Conservation (phyloP, 1,140 invertebrate genomes). For the Chrysomallon squamiferum region DNA sequence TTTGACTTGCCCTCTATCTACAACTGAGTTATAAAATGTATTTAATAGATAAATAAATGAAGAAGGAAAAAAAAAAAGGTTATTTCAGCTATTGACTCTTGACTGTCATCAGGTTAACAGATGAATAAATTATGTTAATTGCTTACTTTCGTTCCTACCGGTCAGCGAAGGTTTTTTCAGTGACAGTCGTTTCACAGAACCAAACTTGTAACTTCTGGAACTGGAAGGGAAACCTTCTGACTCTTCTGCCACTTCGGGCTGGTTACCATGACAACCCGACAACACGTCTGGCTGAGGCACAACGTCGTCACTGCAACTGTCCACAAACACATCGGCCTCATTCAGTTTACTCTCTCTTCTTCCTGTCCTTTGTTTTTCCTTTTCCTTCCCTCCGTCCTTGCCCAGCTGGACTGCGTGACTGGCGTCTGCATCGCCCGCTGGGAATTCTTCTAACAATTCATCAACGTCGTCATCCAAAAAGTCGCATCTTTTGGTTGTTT, state of each 20-base stretch:
- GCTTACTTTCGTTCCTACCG: too few relatives aligned
- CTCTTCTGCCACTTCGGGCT: conserved; percentile 13
- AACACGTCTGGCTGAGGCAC: not conserved
- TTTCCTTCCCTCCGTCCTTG: not conserved
- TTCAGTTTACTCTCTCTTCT: not conserved
- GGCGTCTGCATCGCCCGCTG: not conserved
- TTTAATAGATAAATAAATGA: too few relatives aligned
- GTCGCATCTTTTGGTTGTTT: not conserved
- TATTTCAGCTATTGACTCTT: too few relatives aligned
- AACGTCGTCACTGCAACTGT: conserved; percentile 8
- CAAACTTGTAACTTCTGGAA: conserved; percentile 21
- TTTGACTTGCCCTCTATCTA: too few relatives aligned
- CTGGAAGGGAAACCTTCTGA: conserved; percentile 20
- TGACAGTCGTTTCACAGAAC: too few relatives aligned
- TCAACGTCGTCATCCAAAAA: not conserved
- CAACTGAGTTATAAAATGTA: too few relatives aligned
- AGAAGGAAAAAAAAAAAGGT: too few relatives aligned
- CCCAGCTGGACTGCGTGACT: not conserved
- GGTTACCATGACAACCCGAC: too few relatives aligned
- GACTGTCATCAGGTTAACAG: too few relatives aligned
- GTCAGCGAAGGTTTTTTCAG: too few relatives aligned
- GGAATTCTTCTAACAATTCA: not conserved
- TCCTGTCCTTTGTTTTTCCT: not conserved
- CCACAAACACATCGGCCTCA: not conserved
- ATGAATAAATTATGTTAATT: too few relatives aligned